Evolutionary conservation across 2,797 vertebrate genomes (phyloP), one percentile per base, ranked within the genome.

Genomic region (Acestrorhynchus altus): DNA sequence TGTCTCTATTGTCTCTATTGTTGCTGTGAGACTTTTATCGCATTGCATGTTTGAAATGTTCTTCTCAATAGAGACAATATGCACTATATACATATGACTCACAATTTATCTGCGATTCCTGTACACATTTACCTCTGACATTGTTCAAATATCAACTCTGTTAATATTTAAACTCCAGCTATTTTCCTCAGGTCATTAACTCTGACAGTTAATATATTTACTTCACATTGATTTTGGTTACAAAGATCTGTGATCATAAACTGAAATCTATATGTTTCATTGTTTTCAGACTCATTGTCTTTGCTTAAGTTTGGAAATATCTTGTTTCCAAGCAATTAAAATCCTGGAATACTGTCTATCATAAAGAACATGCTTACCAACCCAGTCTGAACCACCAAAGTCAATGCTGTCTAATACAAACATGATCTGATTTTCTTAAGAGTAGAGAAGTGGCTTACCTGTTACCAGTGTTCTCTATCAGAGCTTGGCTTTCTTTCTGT

Each of bases 381-480:
- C 7, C n/a, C 18, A 18, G 18, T 9, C 16, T 61, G 7, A n/a
- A 7, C 28, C 10, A 31, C 2, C 1, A 31, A 11, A 18, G 15
- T 6, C 12, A 57, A 3, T 22, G 26, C 24, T 13, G 4, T 26
- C 22, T 26, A 11, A 46, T n/a, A 10, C 13, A 31, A 16, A n/a
- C 2, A 31, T 42, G 26, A 49, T 1, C 5, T 35, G 26, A 8
- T 63, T n/a, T 28, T 20, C 35, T 52, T 44, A 28, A 70, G 18
- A 64, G 64, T 22, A 24, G 51, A 51, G 67, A 51, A 24, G 42
- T n/a, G 13, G 5, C 79, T 72, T 83, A 88, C 85, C 83, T 83
- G 73, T n/a, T n/a, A n/a, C n/a, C 59, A 49, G 49, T 42, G 59
- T 61, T 81, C 68, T 74, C 59, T 70, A 57, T 26, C n/a, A 60